phyloP scores from a whole-genome alignment of 2,797 vertebrate genomes.

The Pygocentrus nattereri region DNA sequence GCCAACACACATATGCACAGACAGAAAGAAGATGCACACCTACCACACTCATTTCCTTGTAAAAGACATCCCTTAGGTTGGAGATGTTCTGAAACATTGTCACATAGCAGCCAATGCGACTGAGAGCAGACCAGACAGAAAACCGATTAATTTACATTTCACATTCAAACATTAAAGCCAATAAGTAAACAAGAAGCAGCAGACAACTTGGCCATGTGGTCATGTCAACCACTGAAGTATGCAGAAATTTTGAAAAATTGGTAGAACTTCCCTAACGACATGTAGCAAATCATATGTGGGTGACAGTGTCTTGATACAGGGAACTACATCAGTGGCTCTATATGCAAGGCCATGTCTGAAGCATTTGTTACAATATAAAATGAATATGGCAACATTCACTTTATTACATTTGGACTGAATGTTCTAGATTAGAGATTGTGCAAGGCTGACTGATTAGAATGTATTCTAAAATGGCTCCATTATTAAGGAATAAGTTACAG shows the following conservation, averaged over 20 bases:
- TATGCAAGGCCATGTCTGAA: background rate
- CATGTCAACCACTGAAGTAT: no score
- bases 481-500: background rate
- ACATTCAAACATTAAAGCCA: background rate
- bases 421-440: background rate
- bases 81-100: slow-evolving; percentile 95
- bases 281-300: background rate
- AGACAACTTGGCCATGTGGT: background rate
- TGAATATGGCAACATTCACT: background rate
- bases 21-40: slow-evolving; percentile 43
- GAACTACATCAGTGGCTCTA: background rate
- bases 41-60: slow-evolving; percentile 97
- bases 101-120: slow-evolving; percentile 93
- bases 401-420: slow-evolving; percentile 9
- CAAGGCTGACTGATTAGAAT: background rate
- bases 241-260: no score
- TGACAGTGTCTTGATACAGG: background rate
- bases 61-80: slow-evolving; percentile 93
- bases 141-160: background rate
- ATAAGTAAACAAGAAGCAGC: no score
- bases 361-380: background rate
- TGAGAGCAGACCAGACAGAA: slow-evolving; percentile 57
- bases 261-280: no score
- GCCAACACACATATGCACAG: background rate
- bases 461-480: background rate